Base-by-base conservation (phyloP, 1,140 invertebrate species). In the Drosophila trapezifrons region DNA sequence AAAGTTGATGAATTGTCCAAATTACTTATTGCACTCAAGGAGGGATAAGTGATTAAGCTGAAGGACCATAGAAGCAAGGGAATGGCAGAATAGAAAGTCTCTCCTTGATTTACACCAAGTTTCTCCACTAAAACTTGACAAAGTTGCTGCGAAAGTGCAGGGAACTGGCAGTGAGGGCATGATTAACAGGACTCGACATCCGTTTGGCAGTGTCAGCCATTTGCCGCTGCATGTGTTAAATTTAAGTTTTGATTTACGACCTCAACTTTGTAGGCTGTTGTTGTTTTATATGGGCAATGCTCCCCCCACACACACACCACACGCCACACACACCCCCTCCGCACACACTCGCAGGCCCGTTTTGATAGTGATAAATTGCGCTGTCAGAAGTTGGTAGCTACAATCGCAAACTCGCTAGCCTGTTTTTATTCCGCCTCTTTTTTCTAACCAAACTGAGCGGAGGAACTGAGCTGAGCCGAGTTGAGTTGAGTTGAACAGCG, bases 241-340 rank as follows among this genome's bases (percentile, higher is more conserved):
- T 89, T 89, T 89, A 84, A 90, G 84, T 89, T 89, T 89, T 89
- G 84, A 89, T 89, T 89, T 89, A 89, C 84, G 84, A 89, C 77
- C 81, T 84, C 85, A 89, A 89, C 80, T 89, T 89, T 89, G 80
- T 87, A 87, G 84, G 80, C 84, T 71, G 84, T 76, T 76, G 72
- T 76, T 76, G 58, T 65, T 63, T 65, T 78, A 60, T 85, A 82
- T 79, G 73, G 82, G 79, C 82, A 87, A 70, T 87, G 84, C 72
- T 74, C 55, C 32, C 47, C 15, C 42, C 63, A n/a, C 45, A 20
- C 51, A 55, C 63, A 40, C 66, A 18, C 47, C 32, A 29, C 27
- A 29, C 55, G 18, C 20, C 15, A 27, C 32, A 3, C 45, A 60
- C 54, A 76, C 71, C 71, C 46, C 46, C 18, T 51, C 5, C 54